A percentile compares a stretch with the other conserved stretches of the same genome.
Conservation (phyloP, 2,113 vertebrate genomes). For the Phasianus colchicus region DNA sequence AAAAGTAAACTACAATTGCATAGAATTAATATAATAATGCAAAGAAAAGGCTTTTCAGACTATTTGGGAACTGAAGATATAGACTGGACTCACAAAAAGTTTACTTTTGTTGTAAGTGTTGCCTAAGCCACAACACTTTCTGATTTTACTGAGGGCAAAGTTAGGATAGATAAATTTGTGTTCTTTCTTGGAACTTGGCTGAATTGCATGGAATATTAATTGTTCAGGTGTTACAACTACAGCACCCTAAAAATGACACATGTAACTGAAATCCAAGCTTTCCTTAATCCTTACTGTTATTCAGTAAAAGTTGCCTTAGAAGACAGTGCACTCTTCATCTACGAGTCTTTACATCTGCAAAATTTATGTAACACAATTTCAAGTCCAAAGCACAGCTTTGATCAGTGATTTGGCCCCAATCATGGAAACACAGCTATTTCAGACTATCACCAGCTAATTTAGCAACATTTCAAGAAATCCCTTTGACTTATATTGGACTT, state of each 20-base stretch:
- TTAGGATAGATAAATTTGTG: neutral
- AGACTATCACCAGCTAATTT: neutral
- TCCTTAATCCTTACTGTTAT: neutral
- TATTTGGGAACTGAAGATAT: neutral
- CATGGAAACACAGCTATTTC: neutral
- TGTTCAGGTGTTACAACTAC: neutral
- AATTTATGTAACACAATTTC: neutral
- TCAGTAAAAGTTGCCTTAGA: neutral
- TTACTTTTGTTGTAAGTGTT: too few relatives aligned
- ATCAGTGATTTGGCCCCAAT: neutral
- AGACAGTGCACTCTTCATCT: too few relatives aligned
- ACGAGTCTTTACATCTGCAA: neutral
- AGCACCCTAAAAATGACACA: neutral
- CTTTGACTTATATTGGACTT: neutral
- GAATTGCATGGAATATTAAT: neutral
- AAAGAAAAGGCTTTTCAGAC: neutral
- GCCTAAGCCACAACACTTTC: neutral
- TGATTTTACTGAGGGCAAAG: neutral
- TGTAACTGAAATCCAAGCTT: neutral
- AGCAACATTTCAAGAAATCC: neutral
- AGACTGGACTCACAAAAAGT: neutral
- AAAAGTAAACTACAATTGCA: neutral
- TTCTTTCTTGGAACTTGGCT: neutral
- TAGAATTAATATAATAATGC: neutral
- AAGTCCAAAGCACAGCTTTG: neutral